Base-by-base conservation (phyloP, 2,797 vertebrate genomes). In the Pyrocephalus nanus region DNA sequence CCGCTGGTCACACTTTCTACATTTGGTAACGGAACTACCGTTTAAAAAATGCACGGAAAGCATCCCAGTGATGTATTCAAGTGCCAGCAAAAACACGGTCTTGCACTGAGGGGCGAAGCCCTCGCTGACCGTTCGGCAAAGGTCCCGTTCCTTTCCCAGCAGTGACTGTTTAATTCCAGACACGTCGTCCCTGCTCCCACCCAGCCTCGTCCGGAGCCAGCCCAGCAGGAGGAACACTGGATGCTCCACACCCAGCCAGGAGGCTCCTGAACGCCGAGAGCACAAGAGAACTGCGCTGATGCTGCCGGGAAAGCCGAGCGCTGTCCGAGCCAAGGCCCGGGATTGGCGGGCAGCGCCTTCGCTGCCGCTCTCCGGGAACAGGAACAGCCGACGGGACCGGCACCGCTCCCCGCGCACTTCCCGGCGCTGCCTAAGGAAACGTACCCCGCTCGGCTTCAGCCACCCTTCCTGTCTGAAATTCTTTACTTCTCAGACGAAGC, bases 351-450 rank as follows among this genome's bases (percentile, higher is more conserved):
- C 2, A 36, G 62, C 16, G 4, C 14, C 2, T 12, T 20, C 53
- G 4, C 38, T 23, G 19, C 26, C 62, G 34, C 80, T 13, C 4
- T 2, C 7, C 5, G 3, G 48, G 6, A 45, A 4, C 48, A 43
- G 6, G 48, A 6, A 45, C 48, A 43, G 6, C 53, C 81, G 29
- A 2, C 21, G 4, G 34, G 0, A 9, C 40, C 2, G 3, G 34
- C 0, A 11, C 40, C 2, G 8, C 53, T 20, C 19, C 5, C 32
- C 2, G 2, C 30, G 2, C 6, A 4, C 1, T 2, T 2, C 6
- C 6, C 14, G 6, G 15, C 34, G 32, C 58, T 8, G 64, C 3
- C 42, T 8, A 2, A 6, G 0, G 29, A 16, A 60, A 17, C 2
- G 3, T 1, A 11, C 30, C 29, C 0, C 1, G 15, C 58, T 11